Percentiles rank a stretch among this genome's conserved stretches.
Evolutionary conservation across 2,888 invertebrate species (phyloP).

Genomic region (Thyatira batis): DNA sequence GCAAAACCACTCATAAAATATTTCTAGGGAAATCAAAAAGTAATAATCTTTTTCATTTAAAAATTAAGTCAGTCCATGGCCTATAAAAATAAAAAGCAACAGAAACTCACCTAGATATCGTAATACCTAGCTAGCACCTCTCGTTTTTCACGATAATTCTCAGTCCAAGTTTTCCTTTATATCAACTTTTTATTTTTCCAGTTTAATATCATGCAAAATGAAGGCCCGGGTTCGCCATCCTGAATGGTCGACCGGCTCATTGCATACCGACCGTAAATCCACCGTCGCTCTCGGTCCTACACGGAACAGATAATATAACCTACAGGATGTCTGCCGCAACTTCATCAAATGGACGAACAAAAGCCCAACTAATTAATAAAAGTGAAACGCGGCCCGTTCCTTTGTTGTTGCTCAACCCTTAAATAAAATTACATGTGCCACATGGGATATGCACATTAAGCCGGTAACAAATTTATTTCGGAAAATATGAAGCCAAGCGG

Average conservation of each 20-base stretch:
- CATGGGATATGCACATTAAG: neutral
- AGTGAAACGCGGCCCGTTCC: neutral
- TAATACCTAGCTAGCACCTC: slow-evolving; percentile 48
- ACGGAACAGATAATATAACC: slow-evolving; percentile 8
- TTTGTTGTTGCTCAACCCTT: slow-evolving; percentile 1
- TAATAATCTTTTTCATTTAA: neutral
- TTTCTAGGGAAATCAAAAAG: neutral
- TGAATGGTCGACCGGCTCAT: slow-evolving; percentile 60
- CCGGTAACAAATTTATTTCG: neutral
- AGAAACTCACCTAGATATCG: slow-evolving; percentile 34
- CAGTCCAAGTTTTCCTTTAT: slow-evolving; percentile 60
- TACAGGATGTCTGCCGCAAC: slow-evolving; percentile 5
- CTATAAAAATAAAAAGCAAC: slow-evolving; percentile 33
- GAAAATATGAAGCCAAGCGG: slow-evolving; percentile 1
- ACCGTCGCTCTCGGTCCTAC: slow-evolving; percentile 33
- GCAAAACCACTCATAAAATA: neutral
- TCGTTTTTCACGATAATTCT: slow-evolving; percentile 68
- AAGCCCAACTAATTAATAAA: slow-evolving; percentile 6
- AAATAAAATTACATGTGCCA: slow-evolving; percentile 3
- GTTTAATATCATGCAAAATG: slow-evolving; percentile 75
- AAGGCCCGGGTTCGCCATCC: slow-evolving; percentile 51
- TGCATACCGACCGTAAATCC: slow-evolving; percentile 59
- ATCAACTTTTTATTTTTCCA: slow-evolving; percentile 59
- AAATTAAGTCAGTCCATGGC: neutral
- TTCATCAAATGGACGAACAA: slow-evolving; percentile 4